Evolutionary conservation across 1,140 invertebrate species (phyloP).

Genomic region (Drosophila kohkoa): DNA sequence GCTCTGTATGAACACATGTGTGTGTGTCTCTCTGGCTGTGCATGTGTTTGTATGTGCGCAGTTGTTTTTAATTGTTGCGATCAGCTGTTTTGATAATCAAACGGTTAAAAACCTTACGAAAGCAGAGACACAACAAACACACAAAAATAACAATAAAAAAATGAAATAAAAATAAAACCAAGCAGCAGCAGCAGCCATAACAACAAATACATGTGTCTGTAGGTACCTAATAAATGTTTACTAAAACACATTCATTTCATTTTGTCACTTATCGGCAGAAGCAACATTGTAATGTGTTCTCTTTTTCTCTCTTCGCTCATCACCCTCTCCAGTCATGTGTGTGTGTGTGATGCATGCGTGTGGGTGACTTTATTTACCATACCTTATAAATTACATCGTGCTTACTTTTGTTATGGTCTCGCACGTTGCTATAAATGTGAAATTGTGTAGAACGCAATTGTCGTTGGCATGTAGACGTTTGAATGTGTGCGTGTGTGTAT

Average conservation of each 20-base stretch:
- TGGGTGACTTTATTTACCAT: conserved; percentile 60
- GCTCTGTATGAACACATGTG: conserved; percentile 10
- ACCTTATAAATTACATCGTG: conserved; percentile 64
- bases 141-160: conserved; percentile 27
- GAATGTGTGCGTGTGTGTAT: conserved; percentile 9
- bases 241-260: conserved; percentile 12
- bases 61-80: conserved; percentile 72
- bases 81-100: conserved; percentile 76
- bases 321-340: neutral
- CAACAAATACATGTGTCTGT: conserved; percentile 3
- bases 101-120: conserved; percentile 62
- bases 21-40: conserved; percentile 3
- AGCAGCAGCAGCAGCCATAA: conserved; percentile 43
- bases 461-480: conserved; percentile 12
- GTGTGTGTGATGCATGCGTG: conserved; percentile 21
- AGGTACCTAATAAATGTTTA: conserved; percentile 17
- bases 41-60: conserved; percentile 58
- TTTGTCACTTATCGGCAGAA: conserved; percentile 15
- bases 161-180: conserved; percentile 7
- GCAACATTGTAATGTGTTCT: conserved; percentile 6
- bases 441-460: conserved; percentile 63
- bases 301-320: neutral
- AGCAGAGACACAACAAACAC: conserved; percentile 35
- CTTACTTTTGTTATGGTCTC: conserved; percentile 53
- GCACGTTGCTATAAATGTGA: conserved; percentile 59